A percentile compares a stretch with the other conserved stretches of the same genome.
Conservation (phyloP, 2,113 vertebrate species). For the Passer domesticus region DNA sequence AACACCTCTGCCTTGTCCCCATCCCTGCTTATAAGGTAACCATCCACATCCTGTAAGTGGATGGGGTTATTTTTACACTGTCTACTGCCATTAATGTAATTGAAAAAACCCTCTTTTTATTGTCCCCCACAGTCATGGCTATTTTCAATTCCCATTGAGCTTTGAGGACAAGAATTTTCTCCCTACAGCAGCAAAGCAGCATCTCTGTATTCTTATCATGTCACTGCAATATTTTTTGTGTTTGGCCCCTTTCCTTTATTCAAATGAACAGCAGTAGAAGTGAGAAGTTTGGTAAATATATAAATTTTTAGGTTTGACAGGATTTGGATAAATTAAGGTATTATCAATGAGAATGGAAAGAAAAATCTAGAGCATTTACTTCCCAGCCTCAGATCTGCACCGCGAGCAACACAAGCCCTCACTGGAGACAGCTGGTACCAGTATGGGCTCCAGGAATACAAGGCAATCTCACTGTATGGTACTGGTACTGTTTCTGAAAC, state of each 20-base stretch:
- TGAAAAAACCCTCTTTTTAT: neutral
- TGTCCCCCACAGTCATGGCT: neutral
- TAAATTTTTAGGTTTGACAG: neutral
- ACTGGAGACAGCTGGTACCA: neutral
- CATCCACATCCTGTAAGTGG: neutral
- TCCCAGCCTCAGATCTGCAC: neutral
- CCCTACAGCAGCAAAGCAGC: neutral
- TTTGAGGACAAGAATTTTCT: neutral
- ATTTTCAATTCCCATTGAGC: neutral
- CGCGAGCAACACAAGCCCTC: fast-evolving
- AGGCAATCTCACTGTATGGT: neutral
- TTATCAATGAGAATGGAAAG: neutral
- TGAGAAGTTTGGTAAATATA: neutral
- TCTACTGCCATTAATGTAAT: neutral
- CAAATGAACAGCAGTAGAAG: neutral
- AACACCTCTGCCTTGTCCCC: neutral
- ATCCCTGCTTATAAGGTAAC: neutral
- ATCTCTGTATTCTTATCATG: neutral
- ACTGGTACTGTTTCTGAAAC: neutral
- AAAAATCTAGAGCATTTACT: neutral
- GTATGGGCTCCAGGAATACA: neutral
- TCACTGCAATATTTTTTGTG: neutral
- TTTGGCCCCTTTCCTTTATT: neutral
- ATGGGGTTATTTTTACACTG: neutral
- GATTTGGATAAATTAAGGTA: neutral